Conservation (phyloP, 2,797 vertebrate species). For the Lagodon rhomboides region DNA sequence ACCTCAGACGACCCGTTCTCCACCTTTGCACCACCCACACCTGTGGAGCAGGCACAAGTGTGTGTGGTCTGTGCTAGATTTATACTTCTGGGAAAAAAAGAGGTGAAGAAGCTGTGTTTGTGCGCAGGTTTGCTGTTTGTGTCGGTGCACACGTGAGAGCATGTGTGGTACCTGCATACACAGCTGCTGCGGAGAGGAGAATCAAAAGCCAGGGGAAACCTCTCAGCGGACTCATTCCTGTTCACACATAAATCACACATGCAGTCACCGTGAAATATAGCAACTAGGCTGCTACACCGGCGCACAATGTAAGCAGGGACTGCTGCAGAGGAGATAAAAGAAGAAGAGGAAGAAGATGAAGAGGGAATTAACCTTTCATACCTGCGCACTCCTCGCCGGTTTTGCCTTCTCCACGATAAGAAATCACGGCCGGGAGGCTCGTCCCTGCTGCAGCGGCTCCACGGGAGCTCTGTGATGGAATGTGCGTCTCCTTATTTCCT, state of each 20-base stretch:
- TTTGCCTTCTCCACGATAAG: conserved; percentile 53
- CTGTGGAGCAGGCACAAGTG: conserved; percentile 50
- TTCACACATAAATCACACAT: conserved; percentile 70
- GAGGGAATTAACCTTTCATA: conserved; percentile 67
- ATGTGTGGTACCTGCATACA: conserved; percentile 69
- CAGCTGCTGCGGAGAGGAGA: conserved; percentile 63
- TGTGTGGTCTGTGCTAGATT: conserved; percentile 4
- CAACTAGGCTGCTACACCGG: conserved; percentile 21
- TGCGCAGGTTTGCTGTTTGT: neutral
- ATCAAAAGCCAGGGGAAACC: conserved; percentile 67
- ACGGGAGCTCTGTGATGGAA: conserved; percentile 62
- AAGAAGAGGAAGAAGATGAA: conserved; percentile 43
- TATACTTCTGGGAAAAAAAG: neutral
- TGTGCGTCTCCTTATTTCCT: conserved; percentile 55
- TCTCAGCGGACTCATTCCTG: conserved; percentile 76
- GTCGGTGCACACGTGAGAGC: conserved; percentile 8
- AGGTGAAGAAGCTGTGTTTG: neutral
- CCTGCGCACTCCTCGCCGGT: conserved; percentile 63
- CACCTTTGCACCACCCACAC: conserved; percentile 58
- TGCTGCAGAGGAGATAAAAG: conserved; percentile 50
- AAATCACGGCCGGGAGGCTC: conserved; percentile 58
- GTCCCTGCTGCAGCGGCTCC: conserved; percentile 61
- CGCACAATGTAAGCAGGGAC: conserved; percentile 30
- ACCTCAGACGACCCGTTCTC: conserved; percentile 80
- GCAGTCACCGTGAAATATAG: conserved; percentile 49